A percentile compares a stretch with the other conserved stretches of the same genome.
Conservation (phyloP, 2,113 vertebrate species). For the Petroica traversi region DNA sequence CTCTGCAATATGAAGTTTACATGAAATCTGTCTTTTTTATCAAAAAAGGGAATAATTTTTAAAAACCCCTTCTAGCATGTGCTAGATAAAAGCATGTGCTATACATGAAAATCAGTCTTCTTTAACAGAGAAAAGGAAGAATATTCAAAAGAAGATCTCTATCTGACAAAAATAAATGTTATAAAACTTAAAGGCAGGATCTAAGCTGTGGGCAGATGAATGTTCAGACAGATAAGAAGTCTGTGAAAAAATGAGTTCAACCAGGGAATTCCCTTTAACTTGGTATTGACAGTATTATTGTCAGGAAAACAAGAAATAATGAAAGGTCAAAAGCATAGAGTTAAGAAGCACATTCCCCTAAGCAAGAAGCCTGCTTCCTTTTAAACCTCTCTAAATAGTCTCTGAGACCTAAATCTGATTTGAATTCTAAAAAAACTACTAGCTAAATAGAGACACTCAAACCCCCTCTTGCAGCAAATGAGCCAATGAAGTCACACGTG, state of each 20-base stretch:
- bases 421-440: background rate
- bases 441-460: background rate
- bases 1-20: background rate
- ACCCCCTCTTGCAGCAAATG: background rate
- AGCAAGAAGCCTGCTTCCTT: background rate
- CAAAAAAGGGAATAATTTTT: background rate
- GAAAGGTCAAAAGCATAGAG: background rate
- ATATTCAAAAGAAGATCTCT: background rate
- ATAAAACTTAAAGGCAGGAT: background rate
- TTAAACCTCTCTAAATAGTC: background rate
- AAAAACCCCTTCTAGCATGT: background rate
- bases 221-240: conserved; percentile 37
- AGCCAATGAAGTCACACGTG: background rate
- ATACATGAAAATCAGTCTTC: background rate
- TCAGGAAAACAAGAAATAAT: conserved; percentile 19
- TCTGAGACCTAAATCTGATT: background rate
- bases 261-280: conserved; percentile 49
- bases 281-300: conserved; percentile 15
- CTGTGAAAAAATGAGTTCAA: background rate
- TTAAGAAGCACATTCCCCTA: background rate
- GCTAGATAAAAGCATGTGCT: background rate
- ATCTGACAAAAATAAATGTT: background rate
- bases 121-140: background rate
- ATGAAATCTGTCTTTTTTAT: background rate
- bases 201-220: conserved; percentile 11